A percentile compares a stretch with the other conserved stretches of the same genome.
Conservation (phyloP, 2,888 invertebrate species). For the Villa cingulata region DNA sequence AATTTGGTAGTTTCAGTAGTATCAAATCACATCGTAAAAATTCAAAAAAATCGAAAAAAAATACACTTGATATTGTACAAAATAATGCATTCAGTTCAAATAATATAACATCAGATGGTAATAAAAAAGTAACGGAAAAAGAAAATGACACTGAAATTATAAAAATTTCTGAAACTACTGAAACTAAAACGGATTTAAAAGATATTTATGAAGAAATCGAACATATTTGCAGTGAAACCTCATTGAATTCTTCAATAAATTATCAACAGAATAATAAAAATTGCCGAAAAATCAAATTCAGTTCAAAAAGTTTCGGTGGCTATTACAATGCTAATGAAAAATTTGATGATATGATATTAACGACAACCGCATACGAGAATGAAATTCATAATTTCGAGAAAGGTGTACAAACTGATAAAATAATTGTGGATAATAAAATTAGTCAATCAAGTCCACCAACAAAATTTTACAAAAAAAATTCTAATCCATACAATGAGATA, state of each 20-base stretch:
- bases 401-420: conserved; percentile 2
- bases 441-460: conserved; percentile 15
- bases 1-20: conserved; percentile 10
- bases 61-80: neutral
- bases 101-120: too few species aligned
- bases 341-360: too few species aligned
- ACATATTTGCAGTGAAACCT: too few species aligned
- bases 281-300: too few species aligned
- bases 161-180: too few species aligned
- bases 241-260: too few species aligned
- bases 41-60: too few species aligned
- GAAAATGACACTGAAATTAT: neutral
- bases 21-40: neutral
- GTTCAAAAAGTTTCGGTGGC: too few species aligned
- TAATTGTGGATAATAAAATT: conserved; percentile 2
- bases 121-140: neutral
- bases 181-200: too few species aligned
- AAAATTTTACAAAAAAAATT: conserved; percentile 17
- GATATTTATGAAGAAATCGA: too few species aligned
- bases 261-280: too few species aligned
- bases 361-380: neutral
- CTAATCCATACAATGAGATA: conserved; percentile 15
- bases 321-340: too few species aligned
- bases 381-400: conserved; percentile 12
- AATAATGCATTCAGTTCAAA: neutral